phyloP scores from a whole-genome alignment of 2,113 vertebrate species.

The Camelus bactrianus region DNA sequence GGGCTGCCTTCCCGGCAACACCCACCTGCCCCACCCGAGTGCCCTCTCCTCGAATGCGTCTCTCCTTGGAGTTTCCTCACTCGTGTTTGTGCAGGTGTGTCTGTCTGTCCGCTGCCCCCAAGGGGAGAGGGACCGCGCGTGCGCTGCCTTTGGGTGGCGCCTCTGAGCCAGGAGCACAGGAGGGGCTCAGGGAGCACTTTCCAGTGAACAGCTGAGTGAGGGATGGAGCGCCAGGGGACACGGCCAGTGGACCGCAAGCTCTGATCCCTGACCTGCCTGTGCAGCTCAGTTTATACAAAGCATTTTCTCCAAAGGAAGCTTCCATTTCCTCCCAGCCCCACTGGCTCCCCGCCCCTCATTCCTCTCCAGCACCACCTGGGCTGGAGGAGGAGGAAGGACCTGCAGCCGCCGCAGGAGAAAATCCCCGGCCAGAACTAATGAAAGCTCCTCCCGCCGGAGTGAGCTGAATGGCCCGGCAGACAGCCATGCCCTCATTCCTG shows the following conservation, averaged over 20 bases:
- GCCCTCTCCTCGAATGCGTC: no score
- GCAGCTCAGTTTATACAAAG: neutral
- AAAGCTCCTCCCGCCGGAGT: neutral
- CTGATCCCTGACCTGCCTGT: neutral
- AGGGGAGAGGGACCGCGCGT: neutral
- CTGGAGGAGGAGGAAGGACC: no score
- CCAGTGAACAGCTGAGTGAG: fast-evolving
- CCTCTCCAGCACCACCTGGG: neutral
- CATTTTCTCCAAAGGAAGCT: neutral
- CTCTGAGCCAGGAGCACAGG: no score
- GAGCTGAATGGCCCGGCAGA: no score
- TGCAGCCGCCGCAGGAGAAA: neutral
- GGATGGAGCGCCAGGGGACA: fast-evolving
- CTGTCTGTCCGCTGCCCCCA: neutral
- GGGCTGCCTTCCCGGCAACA: no score
- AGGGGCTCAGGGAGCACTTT: neutral
- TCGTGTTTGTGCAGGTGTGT: neutral
- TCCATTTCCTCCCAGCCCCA: neutral
- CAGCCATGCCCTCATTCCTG: fast-evolving
- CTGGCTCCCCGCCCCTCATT: neutral
- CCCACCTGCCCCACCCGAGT: neutral
- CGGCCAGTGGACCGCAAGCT: fast-evolving
- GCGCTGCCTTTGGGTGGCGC: neutral
- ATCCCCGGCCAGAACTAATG: neutral
- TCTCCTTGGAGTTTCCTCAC: neutral